Conservation (phyloP, 2,797 vertebrate species). For the Coccyzus lansbergi region DNA sequence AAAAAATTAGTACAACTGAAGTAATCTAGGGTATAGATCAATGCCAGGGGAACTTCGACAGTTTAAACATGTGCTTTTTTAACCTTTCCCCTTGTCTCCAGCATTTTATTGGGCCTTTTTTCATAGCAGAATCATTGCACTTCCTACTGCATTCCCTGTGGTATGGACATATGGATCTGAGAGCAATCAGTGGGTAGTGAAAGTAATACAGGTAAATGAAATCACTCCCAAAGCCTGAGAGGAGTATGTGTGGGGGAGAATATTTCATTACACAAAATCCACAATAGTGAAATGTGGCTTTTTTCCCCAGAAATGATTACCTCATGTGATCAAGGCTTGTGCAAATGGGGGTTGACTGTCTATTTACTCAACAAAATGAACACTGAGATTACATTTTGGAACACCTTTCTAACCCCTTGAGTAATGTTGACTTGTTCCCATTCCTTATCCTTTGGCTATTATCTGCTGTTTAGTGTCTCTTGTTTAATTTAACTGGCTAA, state of each 20-base stretch:
- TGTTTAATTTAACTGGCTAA: conserved; percentile 36
- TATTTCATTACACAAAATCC: background rate
- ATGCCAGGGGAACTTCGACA: conserved; percentile 5
- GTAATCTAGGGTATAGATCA: background rate
- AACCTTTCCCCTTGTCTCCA: background rate
- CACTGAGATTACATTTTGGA: conserved; percentile 35
- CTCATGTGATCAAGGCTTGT: conserved; percentile 37
- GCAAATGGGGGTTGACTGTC: conserved; percentile 21
- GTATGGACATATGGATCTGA: background rate
- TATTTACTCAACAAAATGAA: conserved; percentile 24
- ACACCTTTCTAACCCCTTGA: conserved; percentile 30
- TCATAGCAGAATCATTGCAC: background rate
- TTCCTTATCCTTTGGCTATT: conserved; percentile 40
- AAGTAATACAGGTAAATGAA: conserved; percentile 8
- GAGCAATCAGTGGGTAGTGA: background rate
- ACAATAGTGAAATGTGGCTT: background rate
- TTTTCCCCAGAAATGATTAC: conserved; percentile 38
- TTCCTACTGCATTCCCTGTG: background rate
- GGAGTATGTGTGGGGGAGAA: background rate
- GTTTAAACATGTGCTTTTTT: background rate
- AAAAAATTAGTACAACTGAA: background rate
- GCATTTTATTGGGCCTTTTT: background rate
- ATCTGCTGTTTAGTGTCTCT: conserved; percentile 33
- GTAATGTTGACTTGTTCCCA: conserved; percentile 62
- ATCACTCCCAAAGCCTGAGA: background rate